Conservation (phyloP, 2,113 vertebrate species). For the Agelaius phoeniceus region DNA sequence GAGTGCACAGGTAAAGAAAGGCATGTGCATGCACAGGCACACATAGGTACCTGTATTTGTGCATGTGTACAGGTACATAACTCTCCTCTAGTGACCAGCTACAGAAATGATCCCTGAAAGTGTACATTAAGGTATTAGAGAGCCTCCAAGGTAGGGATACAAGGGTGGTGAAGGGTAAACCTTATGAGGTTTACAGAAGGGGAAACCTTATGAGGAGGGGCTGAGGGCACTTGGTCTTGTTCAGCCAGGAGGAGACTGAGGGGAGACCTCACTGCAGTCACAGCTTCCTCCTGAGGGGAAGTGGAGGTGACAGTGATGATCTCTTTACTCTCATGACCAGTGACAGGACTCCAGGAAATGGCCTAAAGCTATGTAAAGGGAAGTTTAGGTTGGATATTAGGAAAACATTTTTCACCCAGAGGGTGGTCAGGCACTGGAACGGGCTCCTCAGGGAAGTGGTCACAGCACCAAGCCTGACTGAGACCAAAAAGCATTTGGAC, state of each 20-base stretch:
- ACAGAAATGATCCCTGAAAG: not conserved
- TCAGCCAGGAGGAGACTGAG: not conserved
- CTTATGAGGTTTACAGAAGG: not conserved
- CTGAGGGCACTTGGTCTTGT: not conserved
- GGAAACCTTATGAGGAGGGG: not conserved
- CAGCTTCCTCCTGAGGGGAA: not conserved
- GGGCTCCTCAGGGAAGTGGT: not conserved
- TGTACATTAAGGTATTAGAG: not conserved
- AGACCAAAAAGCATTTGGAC: not conserved
- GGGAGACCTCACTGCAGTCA: not conserved
- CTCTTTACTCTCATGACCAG: not conserved
- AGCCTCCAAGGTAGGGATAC: not conserved
- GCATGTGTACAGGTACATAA: not conserved
- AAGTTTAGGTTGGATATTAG: not conserved
- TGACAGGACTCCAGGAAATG: not conserved
- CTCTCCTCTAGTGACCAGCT: not conserved
- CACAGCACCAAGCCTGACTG: not conserved
- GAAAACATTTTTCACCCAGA: not conserved
- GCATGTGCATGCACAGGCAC: rapidly evolving
- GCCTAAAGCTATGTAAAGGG: not conserved
- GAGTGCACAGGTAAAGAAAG: not conserved
- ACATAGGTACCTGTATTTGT: not conserved
- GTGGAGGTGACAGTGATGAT: not conserved
- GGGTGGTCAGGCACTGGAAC: not conserved
- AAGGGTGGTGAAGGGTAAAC: not conserved